Percentiles rank a stretch among this genome's conserved stretches.
These are phyloP conservation scores for Perodicticus potto DNA, from an alignment of 2,797 vertebrate genomes.

Conservation along the genomic window DNA sequence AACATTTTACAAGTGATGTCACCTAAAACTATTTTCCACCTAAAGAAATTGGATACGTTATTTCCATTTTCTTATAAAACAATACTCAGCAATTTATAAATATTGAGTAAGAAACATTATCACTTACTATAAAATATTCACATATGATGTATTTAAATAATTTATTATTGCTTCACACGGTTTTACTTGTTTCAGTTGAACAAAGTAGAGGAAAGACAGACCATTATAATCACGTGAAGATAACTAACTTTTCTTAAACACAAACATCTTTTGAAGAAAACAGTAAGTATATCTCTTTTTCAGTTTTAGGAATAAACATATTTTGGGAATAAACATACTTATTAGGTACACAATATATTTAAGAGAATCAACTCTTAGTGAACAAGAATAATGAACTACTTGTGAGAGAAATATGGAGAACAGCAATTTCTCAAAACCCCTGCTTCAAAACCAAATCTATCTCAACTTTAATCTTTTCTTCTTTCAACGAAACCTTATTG, in stretches of 20 bases:
- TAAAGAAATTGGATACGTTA: not conserved
- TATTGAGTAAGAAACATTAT: not conserved
- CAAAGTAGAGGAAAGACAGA: not conserved
- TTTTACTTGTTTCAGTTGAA: not conserved
- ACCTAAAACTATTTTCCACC: not conserved
- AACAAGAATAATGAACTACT: not conserved
- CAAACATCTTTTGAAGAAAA: not conserved
- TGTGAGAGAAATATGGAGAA: not conserved
- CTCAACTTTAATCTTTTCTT: not conserved
- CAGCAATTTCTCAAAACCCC: not conserved
- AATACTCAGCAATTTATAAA: not conserved
- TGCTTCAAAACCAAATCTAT: not conserved
- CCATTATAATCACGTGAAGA: not conserved
- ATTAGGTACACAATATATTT: not conserved
- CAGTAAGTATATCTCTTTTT: not conserved
- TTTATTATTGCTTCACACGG: not conserved
- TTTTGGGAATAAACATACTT: not conserved
- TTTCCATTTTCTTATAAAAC: not conserved
- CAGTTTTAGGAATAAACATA: not conserved
- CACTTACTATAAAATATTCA: not conserved
- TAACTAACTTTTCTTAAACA: not conserved
- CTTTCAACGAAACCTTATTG: not conserved
- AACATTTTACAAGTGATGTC: not conserved
- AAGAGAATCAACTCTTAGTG: not conserved
- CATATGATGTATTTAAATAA: not conserved